These are phyloP conservation scores for Napeogenes inachia DNA, from an alignment of 2,888 invertebrate species.

Conservation along the genomic window DNA sequence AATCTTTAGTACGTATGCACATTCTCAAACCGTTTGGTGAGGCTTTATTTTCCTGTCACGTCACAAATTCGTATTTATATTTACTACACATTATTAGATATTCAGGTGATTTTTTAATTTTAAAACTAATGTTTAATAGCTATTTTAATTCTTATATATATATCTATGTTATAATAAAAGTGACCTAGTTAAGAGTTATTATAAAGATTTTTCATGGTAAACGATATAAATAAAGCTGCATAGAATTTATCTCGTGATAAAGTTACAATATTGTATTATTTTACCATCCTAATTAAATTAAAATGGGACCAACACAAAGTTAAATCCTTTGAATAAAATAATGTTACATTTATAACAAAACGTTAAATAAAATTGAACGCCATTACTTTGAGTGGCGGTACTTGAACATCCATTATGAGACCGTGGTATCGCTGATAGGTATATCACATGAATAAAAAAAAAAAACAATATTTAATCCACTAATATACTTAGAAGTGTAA, in stretches of 20 bases:
- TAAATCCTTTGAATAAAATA: background rate
- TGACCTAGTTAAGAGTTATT: background rate
- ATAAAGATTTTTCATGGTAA: too few species aligned
- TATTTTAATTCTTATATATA: background rate
- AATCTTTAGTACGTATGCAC: conserved; percentile 12
- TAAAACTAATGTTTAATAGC: background rate
- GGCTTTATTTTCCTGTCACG: conserved; percentile 3
- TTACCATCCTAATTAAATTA: background rate
- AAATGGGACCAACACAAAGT: background rate
- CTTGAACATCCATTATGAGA: background rate
- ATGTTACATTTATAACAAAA: conserved; percentile 3
- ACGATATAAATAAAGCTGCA: too few species aligned
- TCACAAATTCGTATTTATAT: background rate
- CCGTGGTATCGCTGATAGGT: background rate
- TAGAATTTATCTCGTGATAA: too few species aligned
- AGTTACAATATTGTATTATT: too few species aligned
- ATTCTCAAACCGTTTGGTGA: conserved; percentile 4
- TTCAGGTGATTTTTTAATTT: background rate
- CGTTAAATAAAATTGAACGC: conserved; percentile 4
- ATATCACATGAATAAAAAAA: background rate
- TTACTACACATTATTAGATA: background rate
- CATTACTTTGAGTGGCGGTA: background rate
- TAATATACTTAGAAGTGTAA: background rate
- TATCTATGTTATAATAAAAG: background rate
- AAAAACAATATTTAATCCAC: background rate